A percentile compares a stretch with the other conserved stretches of the same genome.
phyloP scores from a whole-genome alignment of 1,140 invertebrate species.

The Apis mellifera region Amel_HAv3.1 CM009932.2:12960501-12961000 shows the following conservation, averaged over 20 bases:
- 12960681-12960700: conserved; percentile 29
- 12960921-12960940: background rate
- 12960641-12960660: background rate
- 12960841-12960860: background rate
- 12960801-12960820: background rate
- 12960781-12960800: background rate
- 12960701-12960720: conserved; percentile 49
- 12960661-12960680: conserved; percentile 43
- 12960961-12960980: conserved; percentile 33
- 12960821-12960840: too few species aligned
- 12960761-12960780: background rate
- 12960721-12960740: conserved; percentile 33
- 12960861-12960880: background rate
- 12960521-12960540: conserved; percentile 47
- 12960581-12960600: too few species aligned
- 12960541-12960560: background rate
- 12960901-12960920: background rate
- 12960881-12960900: background rate
- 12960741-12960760: background rate
- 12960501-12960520: conserved; percentile 61
- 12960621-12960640: conserved; percentile 28
- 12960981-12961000: conserved; percentile 36
- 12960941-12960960: background rate
- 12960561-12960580: too few species aligned
- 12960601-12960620: conserved; percentile 35